Conservation (phyloP, 2,113 vertebrate genomes). For the Menidia beryllina region DNA sequence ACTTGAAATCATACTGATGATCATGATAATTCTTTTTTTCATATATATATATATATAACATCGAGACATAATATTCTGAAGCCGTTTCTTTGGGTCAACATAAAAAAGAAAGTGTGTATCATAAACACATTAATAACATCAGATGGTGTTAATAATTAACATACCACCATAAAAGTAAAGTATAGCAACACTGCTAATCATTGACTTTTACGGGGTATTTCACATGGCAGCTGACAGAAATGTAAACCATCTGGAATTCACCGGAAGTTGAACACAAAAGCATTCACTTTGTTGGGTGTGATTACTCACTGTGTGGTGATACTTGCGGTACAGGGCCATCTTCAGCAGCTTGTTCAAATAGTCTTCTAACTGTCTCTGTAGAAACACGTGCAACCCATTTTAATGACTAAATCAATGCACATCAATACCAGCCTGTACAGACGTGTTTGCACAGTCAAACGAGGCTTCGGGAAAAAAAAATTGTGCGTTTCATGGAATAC, state of each 20-base stretch:
- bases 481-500: slow-evolving; percentile 13
- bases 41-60: no score
- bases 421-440: slow-evolving; percentile 13
- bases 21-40: neutral
- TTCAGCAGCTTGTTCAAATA: slow-evolving; percentile 94
- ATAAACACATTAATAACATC: neutral
- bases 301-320: slow-evolving; percentile 93
- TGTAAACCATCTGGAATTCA: neutral
- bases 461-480: slow-evolving; percentile 20
- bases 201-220: slow-evolving; percentile 2
- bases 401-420: slow-evolving; percentile 24
- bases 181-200: neutral
- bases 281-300: slow-evolving; percentile 4
- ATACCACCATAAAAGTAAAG: neutral
- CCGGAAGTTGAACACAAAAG: neutral
- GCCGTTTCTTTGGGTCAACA: neutral
- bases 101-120: neutral
- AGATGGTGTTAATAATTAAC: neutral
- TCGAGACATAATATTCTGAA: neutral
- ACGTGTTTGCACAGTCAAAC: slow-evolving; percentile 34
- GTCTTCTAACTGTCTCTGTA: slow-evolving; percentile 96
- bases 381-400: slow-evolving; percentile 61
- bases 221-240: neutral
- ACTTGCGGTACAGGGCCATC: slow-evolving; percentile 96
- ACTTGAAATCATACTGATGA: neutral